These are phyloP conservation scores for Cuniculus paca DNA, from an alignment of 2,797 vertebrate genomes.

Conservation along the genomic window DNA sequence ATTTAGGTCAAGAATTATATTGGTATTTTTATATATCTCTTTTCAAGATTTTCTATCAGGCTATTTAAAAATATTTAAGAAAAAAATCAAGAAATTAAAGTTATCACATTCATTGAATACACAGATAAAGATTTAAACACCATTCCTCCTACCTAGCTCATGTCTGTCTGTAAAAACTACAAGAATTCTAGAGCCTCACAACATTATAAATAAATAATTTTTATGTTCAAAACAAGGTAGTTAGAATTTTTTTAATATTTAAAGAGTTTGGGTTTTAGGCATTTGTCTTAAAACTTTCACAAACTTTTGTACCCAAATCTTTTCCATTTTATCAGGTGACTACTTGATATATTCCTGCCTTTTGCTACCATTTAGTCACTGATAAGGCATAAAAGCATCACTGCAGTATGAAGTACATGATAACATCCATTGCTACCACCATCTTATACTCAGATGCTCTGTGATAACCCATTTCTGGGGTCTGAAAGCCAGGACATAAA, in stretches of 20 bases:
- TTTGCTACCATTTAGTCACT: not conserved
- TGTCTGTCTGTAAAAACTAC: not conserved
- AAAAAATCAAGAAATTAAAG: not conserved
- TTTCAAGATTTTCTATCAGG: not conserved
- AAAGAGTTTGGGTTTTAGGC: not conserved
- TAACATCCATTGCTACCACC: not conserved
- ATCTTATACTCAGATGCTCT: not conserved
- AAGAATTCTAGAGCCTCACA: not conserved
- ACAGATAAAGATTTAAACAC: not conserved
- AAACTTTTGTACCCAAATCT: not conserved
- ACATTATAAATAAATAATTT: not conserved
- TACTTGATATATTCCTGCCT: not conserved
- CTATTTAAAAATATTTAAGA: not conserved
- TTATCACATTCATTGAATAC: not conserved
- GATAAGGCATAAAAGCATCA: not conserved
- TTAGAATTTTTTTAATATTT: not conserved
- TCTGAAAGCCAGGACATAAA: not conserved
- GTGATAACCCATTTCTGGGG: too few species aligned
- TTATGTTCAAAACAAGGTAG: not conserved
- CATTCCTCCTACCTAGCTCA: not conserved
- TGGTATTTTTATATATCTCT: not conserved
- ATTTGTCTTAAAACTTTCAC: not conserved
- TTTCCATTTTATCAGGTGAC: not conserved
- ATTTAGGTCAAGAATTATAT: not conserved
- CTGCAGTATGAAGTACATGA: not conserved